Evolutionary conservation across 1,140 invertebrate species (phyloP).

Genomic region (Aphaenogaster ashmeadi): DNA sequence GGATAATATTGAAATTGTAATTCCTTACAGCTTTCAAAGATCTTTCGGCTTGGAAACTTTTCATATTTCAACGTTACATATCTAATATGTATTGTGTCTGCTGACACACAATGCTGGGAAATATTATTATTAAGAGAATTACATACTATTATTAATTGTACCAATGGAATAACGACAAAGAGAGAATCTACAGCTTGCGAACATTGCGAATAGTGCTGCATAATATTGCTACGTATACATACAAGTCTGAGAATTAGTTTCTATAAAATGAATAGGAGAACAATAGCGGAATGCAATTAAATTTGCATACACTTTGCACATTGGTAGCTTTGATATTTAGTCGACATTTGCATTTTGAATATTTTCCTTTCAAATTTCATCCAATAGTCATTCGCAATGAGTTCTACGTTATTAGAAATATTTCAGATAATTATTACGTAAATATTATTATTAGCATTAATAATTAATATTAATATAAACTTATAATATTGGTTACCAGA

Average conservation of each 20-base stretch:
- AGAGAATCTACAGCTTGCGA: neutral
- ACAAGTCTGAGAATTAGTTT: slow-evolving; percentile 35
- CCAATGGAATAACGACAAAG: neutral
- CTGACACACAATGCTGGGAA: neutral
- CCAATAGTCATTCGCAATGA: neutral
- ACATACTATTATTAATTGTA: slow-evolving; percentile 8
- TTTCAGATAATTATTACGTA: neutral
- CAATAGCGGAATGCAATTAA: slow-evolving; percentile 39
- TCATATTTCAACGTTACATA: neutral
- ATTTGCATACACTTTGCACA: slow-evolving; percentile 46
- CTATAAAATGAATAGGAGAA: slow-evolving; percentile 43
- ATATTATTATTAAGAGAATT: neutral
- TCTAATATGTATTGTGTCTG: neutral
- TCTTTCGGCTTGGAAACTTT: neutral
- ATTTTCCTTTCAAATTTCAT: slow-evolving; percentile 23
- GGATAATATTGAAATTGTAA: neutral
- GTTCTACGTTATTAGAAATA: neutral
- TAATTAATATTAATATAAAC: neutral
- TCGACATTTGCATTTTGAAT: slow-evolving; percentile 52
- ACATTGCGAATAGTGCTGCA: neutral
- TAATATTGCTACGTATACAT: slow-evolving; percentile 8
- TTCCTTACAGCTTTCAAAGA: neutral
- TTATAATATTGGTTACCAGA: neutral
- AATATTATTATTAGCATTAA: neutral
- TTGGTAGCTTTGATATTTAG: slow-evolving; percentile 33